Conservation (phyloP, 2,113 vertebrate species). For the Daubentonia madagascariensis region DNA sequence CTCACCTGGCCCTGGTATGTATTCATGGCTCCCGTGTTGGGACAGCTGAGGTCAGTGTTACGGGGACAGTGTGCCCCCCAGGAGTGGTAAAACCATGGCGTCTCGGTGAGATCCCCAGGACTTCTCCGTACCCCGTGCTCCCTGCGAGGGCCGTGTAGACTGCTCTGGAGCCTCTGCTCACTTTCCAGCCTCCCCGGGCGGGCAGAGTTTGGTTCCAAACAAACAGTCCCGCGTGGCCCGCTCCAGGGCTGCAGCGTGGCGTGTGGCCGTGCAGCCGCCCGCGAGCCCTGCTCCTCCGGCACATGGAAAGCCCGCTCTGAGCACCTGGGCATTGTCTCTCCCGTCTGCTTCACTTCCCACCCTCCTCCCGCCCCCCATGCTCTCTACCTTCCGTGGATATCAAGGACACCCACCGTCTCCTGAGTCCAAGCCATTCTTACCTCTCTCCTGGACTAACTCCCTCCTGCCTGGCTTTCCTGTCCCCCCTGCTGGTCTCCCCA, state of each 20-base stretch:
- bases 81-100: too few species aligned
- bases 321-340: background rate
- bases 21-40: background rate
- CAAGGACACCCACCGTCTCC: background rate
- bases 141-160: background rate
- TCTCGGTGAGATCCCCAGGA: background rate
- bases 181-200: background rate
- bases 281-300: background rate
- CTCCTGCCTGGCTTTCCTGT: background rate
- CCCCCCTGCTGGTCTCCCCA: background rate
- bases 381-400: background rate
- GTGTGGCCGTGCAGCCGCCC: too few species aligned
- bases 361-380: too few species aligned
- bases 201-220: background rate
- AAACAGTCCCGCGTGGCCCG: background rate
- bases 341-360: background rate
- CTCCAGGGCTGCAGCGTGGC: background rate
- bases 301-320: background rate
- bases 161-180: background rate
- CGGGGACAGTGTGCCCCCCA: background rate
- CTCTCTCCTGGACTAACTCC: background rate
- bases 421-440: background rate
- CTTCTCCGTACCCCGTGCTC: background rate
- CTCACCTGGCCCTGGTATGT: background rate
- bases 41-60: background rate